Conservation (phyloP, 2,113 vertebrate genomes). For the Tenrec ecaudatus region DNA sequence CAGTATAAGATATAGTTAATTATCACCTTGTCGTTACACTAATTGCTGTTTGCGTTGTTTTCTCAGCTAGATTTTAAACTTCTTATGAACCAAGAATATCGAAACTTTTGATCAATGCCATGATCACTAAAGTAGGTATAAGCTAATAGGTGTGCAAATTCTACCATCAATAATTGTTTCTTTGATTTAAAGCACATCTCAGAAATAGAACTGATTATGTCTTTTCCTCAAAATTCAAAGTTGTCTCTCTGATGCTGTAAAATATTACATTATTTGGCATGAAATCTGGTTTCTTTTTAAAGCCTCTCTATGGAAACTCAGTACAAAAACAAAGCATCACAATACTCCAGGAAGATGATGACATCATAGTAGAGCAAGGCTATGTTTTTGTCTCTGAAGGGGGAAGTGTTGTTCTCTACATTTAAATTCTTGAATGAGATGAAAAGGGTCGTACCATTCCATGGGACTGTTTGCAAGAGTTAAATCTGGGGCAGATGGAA, state of each 20-base stretch:
- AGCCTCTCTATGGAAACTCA: background rate
- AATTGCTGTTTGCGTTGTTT: slow-evolving; percentile 69
- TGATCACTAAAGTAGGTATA: background rate
- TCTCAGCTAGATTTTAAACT: slow-evolving; percentile 53
- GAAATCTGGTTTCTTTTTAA: slow-evolving; percentile 37
- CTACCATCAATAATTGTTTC: slow-evolving; percentile 1
- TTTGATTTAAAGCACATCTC: slow-evolving; percentile 29
- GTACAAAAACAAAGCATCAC: background rate
- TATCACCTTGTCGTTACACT: slow-evolving; percentile 74
- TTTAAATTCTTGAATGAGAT: background rate
- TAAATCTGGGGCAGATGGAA: slow-evolving; percentile 20
- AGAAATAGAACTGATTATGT: slow-evolving; percentile 30
- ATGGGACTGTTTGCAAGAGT: slow-evolving; percentile 25
- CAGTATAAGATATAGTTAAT: slow-evolving; percentile 70
- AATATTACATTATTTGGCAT: background rate
- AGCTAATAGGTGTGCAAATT: background rate
- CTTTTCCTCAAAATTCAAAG: background rate
- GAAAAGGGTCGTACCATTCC: slow-evolving; percentile 9
- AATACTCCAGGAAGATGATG: background rate
- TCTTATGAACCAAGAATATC: slow-evolving; percentile 53
- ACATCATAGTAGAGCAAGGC: background rate
- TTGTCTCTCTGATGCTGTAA: background rate
- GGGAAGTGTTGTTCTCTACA: background rate
- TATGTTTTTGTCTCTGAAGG: background rate
- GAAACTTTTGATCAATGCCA: slow-evolving; percentile 13